Conservation (phyloP, 1,140 invertebrate genomes). For the Temnothorax longispinosus region DNA sequence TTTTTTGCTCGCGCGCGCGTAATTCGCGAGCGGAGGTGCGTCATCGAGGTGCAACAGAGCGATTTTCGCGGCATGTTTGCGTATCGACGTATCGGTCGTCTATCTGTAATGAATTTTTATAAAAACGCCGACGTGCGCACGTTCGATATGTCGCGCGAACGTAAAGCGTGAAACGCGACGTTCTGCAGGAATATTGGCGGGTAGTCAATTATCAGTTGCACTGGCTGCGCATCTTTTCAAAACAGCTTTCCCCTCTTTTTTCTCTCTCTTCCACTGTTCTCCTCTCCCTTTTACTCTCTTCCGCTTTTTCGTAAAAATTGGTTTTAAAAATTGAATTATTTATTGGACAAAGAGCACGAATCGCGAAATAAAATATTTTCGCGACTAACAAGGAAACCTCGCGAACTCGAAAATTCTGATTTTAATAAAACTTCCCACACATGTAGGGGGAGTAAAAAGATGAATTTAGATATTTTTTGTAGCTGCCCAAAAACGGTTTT, state of each 20-base stretch:
- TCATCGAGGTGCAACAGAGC: conserved; percentile 15
- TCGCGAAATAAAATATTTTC: background rate
- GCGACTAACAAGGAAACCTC: too few species aligned
- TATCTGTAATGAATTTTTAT: conserved; percentile 59
- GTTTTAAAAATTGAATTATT: conserved; percentile 30
- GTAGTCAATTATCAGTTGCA: conserved; percentile 51
- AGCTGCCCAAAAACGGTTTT: too few species aligned
- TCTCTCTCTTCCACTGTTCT: too few species aligned
- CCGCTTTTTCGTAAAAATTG: background rate
- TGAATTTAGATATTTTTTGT: too few species aligned
- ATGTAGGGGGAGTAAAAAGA: too few species aligned
- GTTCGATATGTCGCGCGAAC: conserved; percentile 33
- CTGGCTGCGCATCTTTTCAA: conserved; percentile 31
- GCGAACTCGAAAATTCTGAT: too few species aligned
- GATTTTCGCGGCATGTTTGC: conserved; percentile 50
- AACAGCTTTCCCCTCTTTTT: background rate
- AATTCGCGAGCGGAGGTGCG: conserved; percentile 22
- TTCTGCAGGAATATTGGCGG: conserved; percentile 51
- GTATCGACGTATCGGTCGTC: conserved; percentile 13
- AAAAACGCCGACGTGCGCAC: conserved; percentile 31
- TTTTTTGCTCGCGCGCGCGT: conserved; percentile 36
- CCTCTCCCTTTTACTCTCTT: conserved; percentile 3
- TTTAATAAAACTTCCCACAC: too few species aligned
- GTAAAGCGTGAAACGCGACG: conserved; percentile 36
- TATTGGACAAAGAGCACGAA: background rate